Evolutionary conservation across 2,113 vertebrate genomes (phyloP).

Genomic region (Melanotaenia duboulayi): DNA sequence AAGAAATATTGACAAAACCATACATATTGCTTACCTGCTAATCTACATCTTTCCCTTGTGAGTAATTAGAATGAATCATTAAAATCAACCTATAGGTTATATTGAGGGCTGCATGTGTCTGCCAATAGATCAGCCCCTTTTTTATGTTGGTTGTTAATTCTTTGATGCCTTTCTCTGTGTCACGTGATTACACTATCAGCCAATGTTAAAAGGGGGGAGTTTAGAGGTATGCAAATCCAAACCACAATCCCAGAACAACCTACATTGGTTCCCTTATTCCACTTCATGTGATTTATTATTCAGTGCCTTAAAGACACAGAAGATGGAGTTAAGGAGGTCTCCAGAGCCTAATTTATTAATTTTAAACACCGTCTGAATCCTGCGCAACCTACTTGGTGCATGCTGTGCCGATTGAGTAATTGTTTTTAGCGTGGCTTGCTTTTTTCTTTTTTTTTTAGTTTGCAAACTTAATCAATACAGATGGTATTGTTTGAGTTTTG

Average conservation of each 20-base stretch:
- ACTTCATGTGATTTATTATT: conserved; percentile 68
- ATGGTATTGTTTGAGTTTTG: conserved; percentile 48
- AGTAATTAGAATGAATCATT: conserved; percentile 57
- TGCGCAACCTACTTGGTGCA: conserved; percentile 48
- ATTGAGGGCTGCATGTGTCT: conserved; percentile 15
- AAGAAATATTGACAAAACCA: conserved; percentile 54
- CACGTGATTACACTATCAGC: conserved; percentile 7
- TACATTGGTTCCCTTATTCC: conserved; percentile 46
- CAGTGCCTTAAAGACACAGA: conserved; percentile 65
- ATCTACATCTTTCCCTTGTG: conserved; percentile 42
- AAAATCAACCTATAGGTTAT: conserved; percentile 31
- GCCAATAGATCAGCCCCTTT: conserved; percentile 17
- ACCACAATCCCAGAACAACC: conserved; percentile 29
- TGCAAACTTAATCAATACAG: conserved; percentile 52
- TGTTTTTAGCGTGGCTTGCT: conserved; percentile 48
- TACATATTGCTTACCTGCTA: conserved; percentile 44
- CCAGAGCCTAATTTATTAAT: conserved; percentile 80
- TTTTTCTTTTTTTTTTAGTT: conserved; percentile 51
- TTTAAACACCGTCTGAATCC: conserved; percentile 49
- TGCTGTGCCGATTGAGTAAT: conserved; percentile 59
- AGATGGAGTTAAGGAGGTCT: conserved; percentile 72
- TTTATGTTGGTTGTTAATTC: conserved; percentile 39
- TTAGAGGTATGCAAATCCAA: conserved; percentile 51
- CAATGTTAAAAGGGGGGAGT: conserved; percentile 13
- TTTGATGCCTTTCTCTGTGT: conserved; percentile 41